phyloP scores from a whole-genome alignment of 2,888 invertebrate genomes.

The Sympetrum striolatum region DNA sequence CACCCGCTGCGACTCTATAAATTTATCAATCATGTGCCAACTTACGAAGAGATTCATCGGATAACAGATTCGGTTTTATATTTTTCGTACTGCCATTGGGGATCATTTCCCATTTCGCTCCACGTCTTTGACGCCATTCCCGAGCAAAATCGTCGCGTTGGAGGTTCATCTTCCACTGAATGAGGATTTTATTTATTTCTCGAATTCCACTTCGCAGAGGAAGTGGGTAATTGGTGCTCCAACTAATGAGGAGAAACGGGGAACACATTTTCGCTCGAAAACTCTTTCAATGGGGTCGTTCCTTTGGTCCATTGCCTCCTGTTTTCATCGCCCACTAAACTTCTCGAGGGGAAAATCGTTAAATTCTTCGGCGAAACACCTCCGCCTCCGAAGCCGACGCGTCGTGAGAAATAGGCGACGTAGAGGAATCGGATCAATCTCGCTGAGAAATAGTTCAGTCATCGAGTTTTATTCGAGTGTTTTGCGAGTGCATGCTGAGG shows the following conservation, averaged over 20 bases:
- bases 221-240: not conserved
- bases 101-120: too few species aligned
- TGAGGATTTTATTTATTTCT: too few species aligned
- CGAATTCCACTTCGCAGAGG: too few species aligned
- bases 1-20: too few species aligned
- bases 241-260: not conserved
- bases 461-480: not conserved
- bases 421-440: not conserved
- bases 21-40: too few species aligned
- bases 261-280: not conserved
- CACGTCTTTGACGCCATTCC: too few species aligned
- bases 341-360: not conserved
- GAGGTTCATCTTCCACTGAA: too few species aligned
- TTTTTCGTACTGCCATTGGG: too few species aligned
- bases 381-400: not conserved
- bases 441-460: not conserved
- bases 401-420: not conserved
- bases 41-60: too few species aligned
- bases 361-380: not conserved
- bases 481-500: not conserved
- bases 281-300: not conserved
- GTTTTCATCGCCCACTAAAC: not conserved
- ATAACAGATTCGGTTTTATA: too few species aligned
- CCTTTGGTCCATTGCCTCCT: not conserved
- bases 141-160: too few species aligned